phyloP scores from a whole-genome alignment of 1,140 invertebrate species.

The Polypedilum pembai region DNA sequence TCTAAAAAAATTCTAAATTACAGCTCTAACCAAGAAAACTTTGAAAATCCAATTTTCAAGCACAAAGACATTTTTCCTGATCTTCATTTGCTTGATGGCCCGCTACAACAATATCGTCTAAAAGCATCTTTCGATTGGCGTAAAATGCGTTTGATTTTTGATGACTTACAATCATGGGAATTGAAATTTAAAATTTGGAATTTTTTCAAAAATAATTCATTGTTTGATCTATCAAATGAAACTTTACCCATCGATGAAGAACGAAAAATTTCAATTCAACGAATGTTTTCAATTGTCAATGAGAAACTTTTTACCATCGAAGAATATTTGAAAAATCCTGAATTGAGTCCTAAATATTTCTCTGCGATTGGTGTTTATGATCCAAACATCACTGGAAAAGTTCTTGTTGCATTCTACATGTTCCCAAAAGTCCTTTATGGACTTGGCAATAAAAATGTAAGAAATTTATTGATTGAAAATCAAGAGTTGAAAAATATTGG shows the following conservation, averaged over 20 bases:
- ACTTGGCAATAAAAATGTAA: slow-evolving; percentile 51
- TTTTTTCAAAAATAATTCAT: slow-evolving; percentile 64
- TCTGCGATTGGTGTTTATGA: slow-evolving; percentile 63
- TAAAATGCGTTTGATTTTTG: slow-evolving; percentile 63
- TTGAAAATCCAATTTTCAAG: slow-evolving; percentile 33
- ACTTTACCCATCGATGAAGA: slow-evolving; percentile 53
- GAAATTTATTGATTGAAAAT: slow-evolving; percentile 51
- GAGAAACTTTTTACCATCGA: slow-evolving; percentile 55
- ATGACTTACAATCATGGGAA: slow-evolving; percentile 52
- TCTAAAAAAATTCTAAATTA: no score
- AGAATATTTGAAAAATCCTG: slow-evolving; percentile 44
- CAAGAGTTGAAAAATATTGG: slow-evolving; percentile 52
- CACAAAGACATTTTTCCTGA: slow-evolving; percentile 47
- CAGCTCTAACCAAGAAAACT: background rate
- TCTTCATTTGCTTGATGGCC: slow-evolving; percentile 54
- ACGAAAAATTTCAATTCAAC: slow-evolving; percentile 52
- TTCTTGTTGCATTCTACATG: slow-evolving; percentile 50
- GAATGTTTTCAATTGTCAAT: slow-evolving; percentile 55
- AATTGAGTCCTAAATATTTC: slow-evolving; percentile 42
- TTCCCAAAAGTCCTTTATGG: slow-evolving; percentile 47
- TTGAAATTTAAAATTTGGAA: slow-evolving; percentile 58
- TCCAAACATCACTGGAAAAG: slow-evolving; percentile 56
- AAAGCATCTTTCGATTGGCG: slow-evolving; percentile 78
- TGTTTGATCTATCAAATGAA: slow-evolving; percentile 57
- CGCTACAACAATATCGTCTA: slow-evolving; percentile 64